Base-by-base conservation (phyloP, 2,888 invertebrate genomes). In the Scaptomyza flava region DNA sequence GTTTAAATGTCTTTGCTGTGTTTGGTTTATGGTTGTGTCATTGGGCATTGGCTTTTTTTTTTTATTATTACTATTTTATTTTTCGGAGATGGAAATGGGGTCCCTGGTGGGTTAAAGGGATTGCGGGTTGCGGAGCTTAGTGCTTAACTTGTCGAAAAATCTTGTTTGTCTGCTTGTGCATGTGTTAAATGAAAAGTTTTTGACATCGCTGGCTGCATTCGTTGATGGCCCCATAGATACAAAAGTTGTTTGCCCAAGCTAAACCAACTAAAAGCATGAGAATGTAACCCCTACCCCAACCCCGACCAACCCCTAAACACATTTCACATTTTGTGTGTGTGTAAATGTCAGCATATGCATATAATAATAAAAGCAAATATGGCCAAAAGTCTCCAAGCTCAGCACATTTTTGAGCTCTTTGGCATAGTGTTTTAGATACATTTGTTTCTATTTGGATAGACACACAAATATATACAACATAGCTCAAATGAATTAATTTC, bases 1-100 rank as follows among this genome's bases (percentile, higher is more conserved):
- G 84, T 82, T 87, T 87, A 87, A 85, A 85, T 85, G 83, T 82
- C 84, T 85, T 85, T 85, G 74, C 80, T 82, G 79, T 85, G 86
- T 85, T 86, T 85, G 87, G 87, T 82, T 86, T 86, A 83, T 86
- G 82, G 82, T 79, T 83, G 70, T 77, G 78, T 71, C 75, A 75
- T 75, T 77, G 75, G 77, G 64, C 76, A 71, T 71, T 71, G 56
- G 57, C 31, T 57, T 62, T 51, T 46, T 14, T 12, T 23, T 51
- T 53, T 27, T 11, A 5, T 11, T 12, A 12, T 42, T 23, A 0
- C 9, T 3, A 0, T 12, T 50, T 34, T 34, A n/a, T 9, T 23
- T 34, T 68, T 76, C 60, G 12, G 54, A 12, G 43, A 11, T 8
- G 27, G n/a, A 4, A 11, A 38, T 27, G 43, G 47, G n/a, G 23